Base-by-base conservation (phyloP, 2,888 invertebrate genomes). In the Pediacus dermestoides region DNA sequence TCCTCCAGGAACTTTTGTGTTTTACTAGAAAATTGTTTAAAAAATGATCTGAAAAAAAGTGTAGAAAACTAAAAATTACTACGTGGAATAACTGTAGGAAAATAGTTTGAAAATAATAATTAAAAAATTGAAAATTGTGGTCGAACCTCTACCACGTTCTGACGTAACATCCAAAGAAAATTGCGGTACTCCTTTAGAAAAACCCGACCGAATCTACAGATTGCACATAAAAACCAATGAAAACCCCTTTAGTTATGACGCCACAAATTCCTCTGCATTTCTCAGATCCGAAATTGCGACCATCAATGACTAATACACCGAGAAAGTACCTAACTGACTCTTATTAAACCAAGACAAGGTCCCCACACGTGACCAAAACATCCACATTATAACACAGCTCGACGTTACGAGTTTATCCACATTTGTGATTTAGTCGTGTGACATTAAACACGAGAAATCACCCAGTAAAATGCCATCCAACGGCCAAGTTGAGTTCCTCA, bases 401-500 rank as follows among this genome's bases (percentile, higher is more conserved):
- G 11, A 4, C 6, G 21, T n/a, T 7, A 18, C 21, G 21, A 26
- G 30, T 9, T 22, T 36, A 30, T 16, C 34, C 28, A 30, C 50
- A 54, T 46, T 55, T 43, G 54, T 48, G 57, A 49, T 58, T 60
- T 59, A 60, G 53, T 60, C 57, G 57, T 57, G 44, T n/a, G n/a
- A n/a, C 30, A 42, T 36, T 13, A 10, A 37, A 21, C 50, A 52
- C 48, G 50, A 52, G 53, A 51, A 45, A 52, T 50, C 50, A 31
- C 38, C 28, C 11, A 15, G n/a, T 16, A 48, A 46, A 33, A 66
- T 66, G 66, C 65, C 64, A 13, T 60, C 62, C 10, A 58, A 52
- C 44, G 61, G 55, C 34, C 54, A 57, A 48, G 25, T 38, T 27
- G 39, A 39, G n/a, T 23, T 38, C 16, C 16, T 23, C 14, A 32